A percentile compares a stretch with the other conserved stretches of the same genome.
phyloP scores from a whole-genome alignment of 1,140 invertebrate genomes.

The Asobara japonica region DNA sequence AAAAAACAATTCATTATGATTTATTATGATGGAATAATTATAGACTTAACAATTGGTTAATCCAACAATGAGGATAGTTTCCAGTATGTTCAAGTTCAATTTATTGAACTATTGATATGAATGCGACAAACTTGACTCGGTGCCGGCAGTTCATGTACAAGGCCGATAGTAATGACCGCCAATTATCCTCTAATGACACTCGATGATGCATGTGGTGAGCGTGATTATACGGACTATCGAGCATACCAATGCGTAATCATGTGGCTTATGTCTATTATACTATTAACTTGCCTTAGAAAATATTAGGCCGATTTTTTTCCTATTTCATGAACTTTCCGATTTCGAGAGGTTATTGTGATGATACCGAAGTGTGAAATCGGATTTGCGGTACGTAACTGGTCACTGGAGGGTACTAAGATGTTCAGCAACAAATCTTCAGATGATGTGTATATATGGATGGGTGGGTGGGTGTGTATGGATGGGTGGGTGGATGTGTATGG shows the following conservation, averaged over 20 bases:
- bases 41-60: not conserved
- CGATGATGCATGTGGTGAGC: slow-evolving; percentile 32
- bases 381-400: too few relatives aligned
- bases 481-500: too few relatives aligned
- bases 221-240: slow-evolving; percentile 33
- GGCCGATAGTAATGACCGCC: slow-evolving; percentile 35
- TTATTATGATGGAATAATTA: not conserved
- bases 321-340: too few relatives aligned
- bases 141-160: slow-evolving; percentile 28
- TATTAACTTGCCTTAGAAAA: not conserved
- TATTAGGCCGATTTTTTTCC: too few relatives aligned
- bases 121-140: not conserved
- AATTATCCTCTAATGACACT: slow-evolving; percentile 40
- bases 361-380: too few relatives aligned
- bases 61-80: not conserved
- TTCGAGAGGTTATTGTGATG: too few relatives aligned
- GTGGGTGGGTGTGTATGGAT: too few relatives aligned
- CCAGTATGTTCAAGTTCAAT: not conserved
- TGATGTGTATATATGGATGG: too few relatives aligned
- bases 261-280: not conserved
- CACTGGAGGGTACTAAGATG: too few relatives aligned
- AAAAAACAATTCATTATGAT: not conserved
- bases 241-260: slow-evolving; percentile 22
- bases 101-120: not conserved
- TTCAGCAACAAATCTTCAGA: too few relatives aligned